phyloP scores from a whole-genome alignment of 2,797 vertebrate genomes.

The Helostoma temminkii region DNA sequence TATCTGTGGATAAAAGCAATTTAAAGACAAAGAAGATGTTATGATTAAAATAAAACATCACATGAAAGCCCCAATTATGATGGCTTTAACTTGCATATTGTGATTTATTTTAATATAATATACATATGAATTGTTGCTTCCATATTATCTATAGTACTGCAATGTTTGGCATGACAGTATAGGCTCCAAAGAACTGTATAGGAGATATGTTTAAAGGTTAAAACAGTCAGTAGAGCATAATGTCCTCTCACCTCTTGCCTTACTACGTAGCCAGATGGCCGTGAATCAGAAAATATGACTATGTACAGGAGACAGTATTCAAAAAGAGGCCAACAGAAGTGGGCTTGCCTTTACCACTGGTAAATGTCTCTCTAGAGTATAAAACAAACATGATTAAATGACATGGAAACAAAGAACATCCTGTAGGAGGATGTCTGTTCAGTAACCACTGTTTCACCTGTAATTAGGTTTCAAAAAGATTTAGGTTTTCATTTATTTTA shows the following conservation, averaged over 20 bases:
- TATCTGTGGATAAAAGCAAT: background rate
- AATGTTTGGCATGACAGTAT: too few relatives aligned
- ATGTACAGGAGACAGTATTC: too few relatives aligned
- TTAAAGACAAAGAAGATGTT: too few relatives aligned
- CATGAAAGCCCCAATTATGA: too few relatives aligned
- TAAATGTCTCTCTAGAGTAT: background rate
- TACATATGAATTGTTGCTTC: too few relatives aligned
- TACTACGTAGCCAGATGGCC: background rate
- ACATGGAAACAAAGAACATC: background rate
- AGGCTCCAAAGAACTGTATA: too few relatives aligned
- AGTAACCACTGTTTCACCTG: background rate
- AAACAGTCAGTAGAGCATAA: too few relatives aligned
- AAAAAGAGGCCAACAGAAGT: background rate
- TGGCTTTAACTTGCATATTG: too few relatives aligned
- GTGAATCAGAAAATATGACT: background rate
- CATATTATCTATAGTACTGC: too few relatives aligned
- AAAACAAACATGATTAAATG: conserved; percentile 10
- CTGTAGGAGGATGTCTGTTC: background rate
- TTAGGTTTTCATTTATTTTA: background rate
- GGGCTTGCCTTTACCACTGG: background rate
- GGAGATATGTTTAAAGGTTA: too few relatives aligned
- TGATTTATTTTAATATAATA: too few relatives aligned
- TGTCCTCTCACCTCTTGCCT: background rate
- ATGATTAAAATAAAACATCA: too few relatives aligned
- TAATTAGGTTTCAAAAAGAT: conserved; percentile 1